Evolutionary conservation across 2,888 invertebrate species (phyloP).

Genomic region (Acholoe squamosa): DNA sequence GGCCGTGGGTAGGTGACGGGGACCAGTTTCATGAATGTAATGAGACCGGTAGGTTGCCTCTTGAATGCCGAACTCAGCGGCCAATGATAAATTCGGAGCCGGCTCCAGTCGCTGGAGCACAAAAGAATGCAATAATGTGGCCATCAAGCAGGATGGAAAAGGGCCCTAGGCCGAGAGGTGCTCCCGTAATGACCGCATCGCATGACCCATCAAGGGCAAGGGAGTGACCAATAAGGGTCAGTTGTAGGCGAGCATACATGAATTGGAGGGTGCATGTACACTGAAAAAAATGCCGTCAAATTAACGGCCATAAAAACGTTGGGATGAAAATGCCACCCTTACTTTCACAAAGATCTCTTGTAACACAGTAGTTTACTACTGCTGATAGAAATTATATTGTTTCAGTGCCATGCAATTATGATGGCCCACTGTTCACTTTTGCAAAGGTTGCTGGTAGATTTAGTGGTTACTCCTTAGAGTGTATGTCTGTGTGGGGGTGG

Average conservation of each 20-base stretch:
- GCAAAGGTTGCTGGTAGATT: no score
- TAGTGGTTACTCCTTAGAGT: no score
- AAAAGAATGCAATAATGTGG: slow-evolving; percentile 61
- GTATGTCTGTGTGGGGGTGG: neutral
- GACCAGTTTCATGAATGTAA: slow-evolving; percentile 50
- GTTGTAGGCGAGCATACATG: slow-evolving; percentile 24
- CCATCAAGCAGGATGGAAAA: slow-evolving; percentile 35
- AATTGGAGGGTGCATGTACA: neutral
- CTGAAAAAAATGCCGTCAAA: no score
- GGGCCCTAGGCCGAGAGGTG: neutral
- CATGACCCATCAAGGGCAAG: slow-evolving; percentile 52
- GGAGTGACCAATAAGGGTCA: slow-evolving; percentile 54
- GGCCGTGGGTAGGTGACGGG: neutral
- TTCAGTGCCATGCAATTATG: no score
- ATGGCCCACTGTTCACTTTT: no score
- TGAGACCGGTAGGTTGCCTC: neutral
- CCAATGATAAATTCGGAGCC: slow-evolving; percentile 54
- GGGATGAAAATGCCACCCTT: no score
- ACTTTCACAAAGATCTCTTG: no score
- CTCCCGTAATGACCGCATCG: slow-evolving; percentile 48
- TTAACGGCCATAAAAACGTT: no score
- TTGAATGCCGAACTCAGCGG: slow-evolving; percentile 32
- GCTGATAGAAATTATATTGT: no score
- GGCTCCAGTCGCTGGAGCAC: slow-evolving; percentile 19
- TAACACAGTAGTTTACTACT: no score